Base-by-base conservation (phyloP, 2,888 invertebrate species). In the Chouioia cunea region DNA sequence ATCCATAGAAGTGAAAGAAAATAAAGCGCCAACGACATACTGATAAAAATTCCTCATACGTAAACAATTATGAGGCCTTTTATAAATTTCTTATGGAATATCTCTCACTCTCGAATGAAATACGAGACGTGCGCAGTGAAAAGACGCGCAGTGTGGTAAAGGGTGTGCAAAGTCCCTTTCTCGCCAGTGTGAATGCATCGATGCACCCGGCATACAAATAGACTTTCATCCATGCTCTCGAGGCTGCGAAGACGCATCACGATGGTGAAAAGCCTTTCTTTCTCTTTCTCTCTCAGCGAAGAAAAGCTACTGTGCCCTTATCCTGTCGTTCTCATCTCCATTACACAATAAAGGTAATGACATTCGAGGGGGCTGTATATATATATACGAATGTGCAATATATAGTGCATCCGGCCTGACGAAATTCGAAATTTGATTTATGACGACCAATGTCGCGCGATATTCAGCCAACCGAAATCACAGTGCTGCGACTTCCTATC, bases 381-480 rank as follows among this genome's bases (percentile, higher is more conserved):
- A 65, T 3, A 0, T 4, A 57, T 0, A 18, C 16, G 56, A 36
- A 22, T 56, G 56, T 48, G 47, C 50, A 6, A 3, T 27, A 16
- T 46, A 12, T 72, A 73, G 73, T 75, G 71, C 76, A 78, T 79
- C 77, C 79, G 74, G 73, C 64, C 70, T 77, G 79, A 79, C 78
- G 78, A 77, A 81, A 79, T 81, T 78, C 73, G 75, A 76, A 79
- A 80, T 80, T 79, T 82, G 81, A 82, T 81, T 82, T 82, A 82
- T 80, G 77, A 78, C 72, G 74, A 27, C 68, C 73, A 68, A 72
- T 70, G 66, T 73, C 73, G 68, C 56, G 74, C 68, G 76, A 71
- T 27, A 75, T 64, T 64, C 64, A 72, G 44, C 70, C 23, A 4
- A 18, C n/a, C 1, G n/a, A n/a, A n/a, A 23, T 20, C 56, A 56